phyloP scores from a whole-genome alignment of 1,140 invertebrate species.

The Calycopis cecrops region DNA sequence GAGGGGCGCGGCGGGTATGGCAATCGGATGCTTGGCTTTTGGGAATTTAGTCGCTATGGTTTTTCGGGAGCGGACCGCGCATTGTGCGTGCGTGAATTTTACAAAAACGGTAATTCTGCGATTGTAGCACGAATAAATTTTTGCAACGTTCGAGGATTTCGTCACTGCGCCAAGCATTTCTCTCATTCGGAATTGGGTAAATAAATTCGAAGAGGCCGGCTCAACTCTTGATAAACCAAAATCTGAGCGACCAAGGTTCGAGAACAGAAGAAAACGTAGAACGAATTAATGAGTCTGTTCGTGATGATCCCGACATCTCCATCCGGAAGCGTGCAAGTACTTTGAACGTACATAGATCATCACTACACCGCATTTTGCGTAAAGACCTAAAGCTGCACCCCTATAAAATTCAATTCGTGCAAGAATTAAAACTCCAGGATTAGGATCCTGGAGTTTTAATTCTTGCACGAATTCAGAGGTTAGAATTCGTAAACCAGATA shows the following conservation, averaged over 20 bases:
- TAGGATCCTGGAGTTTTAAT: no score
- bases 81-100: constrained; percentile 25
- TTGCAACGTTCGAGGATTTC: constrained; percentile 18
- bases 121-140: constrained; percentile 24
- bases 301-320: constrained; percentile 9
- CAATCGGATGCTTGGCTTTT: no score
- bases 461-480: constrained; percentile 12
- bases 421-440: constrained; percentile 26
- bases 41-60: no score
- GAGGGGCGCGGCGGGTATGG: no score
- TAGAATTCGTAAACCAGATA: constrained; percentile 18
- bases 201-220: constrained; percentile 20
- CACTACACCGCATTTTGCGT: no score
- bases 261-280: constrained; percentile 19
- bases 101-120: constrained; percentile 24
- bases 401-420: no score
- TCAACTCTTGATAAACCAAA: constrained; percentile 21
- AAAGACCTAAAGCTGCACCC: no score
- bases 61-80: constrained; percentile 22
- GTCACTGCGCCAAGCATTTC: constrained; percentile 19
- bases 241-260: constrained; percentile 20
- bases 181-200: constrained; percentile 20
- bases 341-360: constrained; percentile 14
- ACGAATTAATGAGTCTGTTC: constrained; percentile 7
- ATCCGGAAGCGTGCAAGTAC: constrained; percentile 18